Evolutionary conservation across 2,797 vertebrate genomes (phyloP), one percentile per base, ranked within the genome.

Genomic region (Chelon auratus): DNA sequence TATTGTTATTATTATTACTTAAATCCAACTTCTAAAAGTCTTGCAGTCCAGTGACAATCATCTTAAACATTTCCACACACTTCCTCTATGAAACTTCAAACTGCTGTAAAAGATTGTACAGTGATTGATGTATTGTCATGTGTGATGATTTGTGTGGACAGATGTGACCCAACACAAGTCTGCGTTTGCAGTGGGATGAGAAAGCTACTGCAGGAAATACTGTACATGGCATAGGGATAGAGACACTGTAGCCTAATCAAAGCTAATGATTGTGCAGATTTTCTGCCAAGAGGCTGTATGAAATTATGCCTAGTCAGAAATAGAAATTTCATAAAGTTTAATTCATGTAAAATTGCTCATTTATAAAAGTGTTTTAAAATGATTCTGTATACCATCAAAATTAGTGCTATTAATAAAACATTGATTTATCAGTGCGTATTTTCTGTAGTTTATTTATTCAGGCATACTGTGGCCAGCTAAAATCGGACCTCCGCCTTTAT

Each of bases 231-330:
- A 68, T 1, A 69, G 14, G 7, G 50, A 53, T 53, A 33, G 15
- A 43, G 22, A 68, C 22, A 47, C 57, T 4, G 42, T 36, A 82
- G 80, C 75, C 61, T 83, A 75, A 87, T 90, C 80, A 90, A 89
- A 90, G 90, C 89, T 90, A 89, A 91, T 93, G 92, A 93, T 91
- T 89, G 88, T 90, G 92, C 91, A 93, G 74, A 92, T 90, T 93
- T 92, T 87, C 64, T 61, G 65, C 57, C 50, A 60, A 24, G 64
- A 71, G 72, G 63, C 48, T 79, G 53, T 42, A 3, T 0, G 63
- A 0, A 17, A 22, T 62, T 58, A 13, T 87, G 89, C 91, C 91
- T 84, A 76, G 83, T 3, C 43, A 66, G 4, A 92, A 90, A 75
- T 50, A 17, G 0, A 1, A 50, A 20, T 2, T 22, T 13, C 3